Conservation (phyloP, 2,113 vertebrate genomes). For the Mesembrinibis cayennensis region DNA sequence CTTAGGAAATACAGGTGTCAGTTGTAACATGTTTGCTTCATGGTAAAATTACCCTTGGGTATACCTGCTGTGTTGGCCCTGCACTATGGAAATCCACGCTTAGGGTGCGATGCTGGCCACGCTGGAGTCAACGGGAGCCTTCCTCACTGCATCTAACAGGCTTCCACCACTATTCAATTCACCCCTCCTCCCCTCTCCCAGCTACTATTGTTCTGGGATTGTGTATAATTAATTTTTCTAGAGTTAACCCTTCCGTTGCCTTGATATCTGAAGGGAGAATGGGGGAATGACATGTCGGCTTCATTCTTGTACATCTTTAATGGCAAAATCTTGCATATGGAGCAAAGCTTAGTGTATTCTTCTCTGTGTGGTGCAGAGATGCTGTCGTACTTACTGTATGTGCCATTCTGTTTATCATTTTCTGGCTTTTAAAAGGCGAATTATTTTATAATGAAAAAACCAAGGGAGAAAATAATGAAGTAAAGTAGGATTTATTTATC, state of each 20-base stretch:
- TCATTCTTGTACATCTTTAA: background rate
- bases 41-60: background rate
- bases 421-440: background rate
- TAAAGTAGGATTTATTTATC: background rate
- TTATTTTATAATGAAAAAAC: background rate
- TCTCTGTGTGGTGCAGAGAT: background rate
- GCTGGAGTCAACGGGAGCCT: background rate
- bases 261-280: background rate
- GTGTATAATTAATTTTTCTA: constrained; percentile 28
- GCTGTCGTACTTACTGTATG: background rate
- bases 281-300: background rate
- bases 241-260: constrained; percentile 20
- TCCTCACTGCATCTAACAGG: background rate
- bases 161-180: background rate
- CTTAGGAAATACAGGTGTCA: background rate
- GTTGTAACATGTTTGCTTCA: background rate
- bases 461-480: background rate
- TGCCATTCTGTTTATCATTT: background rate
- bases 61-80: background rate
- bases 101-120: background rate
- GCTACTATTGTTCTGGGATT: constrained; percentile 20
- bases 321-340: background rate
- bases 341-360: background rate
- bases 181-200: background rate
- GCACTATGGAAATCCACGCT: background rate